Conservation (phyloP, 2,888 invertebrate species). For the Junonia oenone region DNA sequence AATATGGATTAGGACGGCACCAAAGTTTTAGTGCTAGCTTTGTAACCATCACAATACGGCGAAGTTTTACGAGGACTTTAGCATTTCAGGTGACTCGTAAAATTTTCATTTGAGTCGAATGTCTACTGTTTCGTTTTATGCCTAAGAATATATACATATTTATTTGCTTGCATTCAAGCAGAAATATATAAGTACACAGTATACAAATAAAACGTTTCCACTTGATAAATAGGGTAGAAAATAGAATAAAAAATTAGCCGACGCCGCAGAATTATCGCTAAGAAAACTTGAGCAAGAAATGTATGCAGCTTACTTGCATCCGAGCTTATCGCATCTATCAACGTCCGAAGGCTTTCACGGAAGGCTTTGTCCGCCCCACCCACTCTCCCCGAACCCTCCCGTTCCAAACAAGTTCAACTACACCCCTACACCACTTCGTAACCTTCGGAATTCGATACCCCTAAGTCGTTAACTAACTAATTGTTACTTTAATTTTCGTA, state of each 20-base stretch:
- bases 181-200: not conserved
- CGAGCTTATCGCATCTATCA: conserved; percentile 77
- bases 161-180: not conserved
- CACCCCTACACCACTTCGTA: conserved; percentile 61
- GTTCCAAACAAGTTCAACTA: conserved; percentile 66
- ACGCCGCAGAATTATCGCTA: conserved; percentile 43
- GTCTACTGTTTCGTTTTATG: conserved; percentile 7
- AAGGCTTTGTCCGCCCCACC: conserved; percentile 70
- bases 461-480: conserved; percentile 25
- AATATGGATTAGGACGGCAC: conserved; percentile 48
- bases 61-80: conserved; percentile 22
- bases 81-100: conserved; percentile 17
- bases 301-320: conserved; percentile 78
- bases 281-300: conserved; percentile 69
- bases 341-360: conserved; percentile 73
- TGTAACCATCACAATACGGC: conserved; percentile 23
- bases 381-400: conserved; percentile 39
- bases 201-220: not conserved
- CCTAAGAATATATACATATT: not conserved
- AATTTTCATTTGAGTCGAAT: conserved; percentile 7
- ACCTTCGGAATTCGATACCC: conserved; percentile 38
- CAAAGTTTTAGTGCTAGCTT: conserved; percentile 35
- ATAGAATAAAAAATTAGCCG: conserved; percentile 30
- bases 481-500: conserved; percentile 17
- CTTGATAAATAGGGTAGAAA: conserved; percentile 5